Evolutionary conservation across 2,797 vertebrate genomes (phyloP).

Genomic region (Synaphobranchus kaupii): DNA sequence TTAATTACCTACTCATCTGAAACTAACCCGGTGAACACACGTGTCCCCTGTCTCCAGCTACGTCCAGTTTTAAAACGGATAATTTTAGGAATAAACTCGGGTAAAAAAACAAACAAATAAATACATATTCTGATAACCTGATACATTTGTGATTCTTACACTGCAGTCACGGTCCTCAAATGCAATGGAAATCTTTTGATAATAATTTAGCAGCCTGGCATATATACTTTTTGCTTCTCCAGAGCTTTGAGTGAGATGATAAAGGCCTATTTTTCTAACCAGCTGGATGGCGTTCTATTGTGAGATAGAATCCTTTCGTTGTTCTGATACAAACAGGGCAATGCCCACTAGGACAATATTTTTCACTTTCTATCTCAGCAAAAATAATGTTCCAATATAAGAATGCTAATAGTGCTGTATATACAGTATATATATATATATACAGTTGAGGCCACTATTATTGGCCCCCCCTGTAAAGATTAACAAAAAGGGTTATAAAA

Average conservation of each 20-base stretch:
- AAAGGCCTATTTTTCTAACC: conserved; percentile 48
- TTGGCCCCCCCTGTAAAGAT: too few species aligned
- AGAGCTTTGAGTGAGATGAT: conserved; percentile 41
- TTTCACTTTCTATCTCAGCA: too few species aligned
- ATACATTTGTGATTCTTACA: conserved; percentile 38
- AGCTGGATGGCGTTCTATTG: conserved; percentile 33
- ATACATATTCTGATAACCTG: conserved; percentile 21
- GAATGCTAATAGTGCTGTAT: too few species aligned
- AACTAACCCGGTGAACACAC: conserved; percentile 24
- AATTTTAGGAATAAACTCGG: conserved; percentile 42
- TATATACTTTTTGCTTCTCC: conserved; percentile 32
- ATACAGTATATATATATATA: too few species aligned
- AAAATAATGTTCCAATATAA: too few species aligned
- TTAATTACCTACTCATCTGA: conserved; percentile 42
- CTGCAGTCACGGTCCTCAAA: conserved; percentile 51
- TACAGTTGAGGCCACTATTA: too few species aligned
- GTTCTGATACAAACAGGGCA: background rate
- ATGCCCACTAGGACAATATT: background rate
- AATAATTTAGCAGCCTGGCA: conserved; percentile 54
- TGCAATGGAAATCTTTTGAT: conserved; percentile 43
- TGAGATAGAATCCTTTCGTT: background rate
- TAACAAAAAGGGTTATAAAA: too few species aligned
- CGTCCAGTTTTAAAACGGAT: conserved; percentile 38
- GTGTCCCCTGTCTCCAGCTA: conserved; percentile 35
- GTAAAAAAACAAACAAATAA: conserved; percentile 34